Percentiles rank a stretch among this genome's conserved stretches.
Evolutionary conservation across 2,888 invertebrate species (phyloP).

Genomic region (Gymnoscelis rufifasciata): DNA sequence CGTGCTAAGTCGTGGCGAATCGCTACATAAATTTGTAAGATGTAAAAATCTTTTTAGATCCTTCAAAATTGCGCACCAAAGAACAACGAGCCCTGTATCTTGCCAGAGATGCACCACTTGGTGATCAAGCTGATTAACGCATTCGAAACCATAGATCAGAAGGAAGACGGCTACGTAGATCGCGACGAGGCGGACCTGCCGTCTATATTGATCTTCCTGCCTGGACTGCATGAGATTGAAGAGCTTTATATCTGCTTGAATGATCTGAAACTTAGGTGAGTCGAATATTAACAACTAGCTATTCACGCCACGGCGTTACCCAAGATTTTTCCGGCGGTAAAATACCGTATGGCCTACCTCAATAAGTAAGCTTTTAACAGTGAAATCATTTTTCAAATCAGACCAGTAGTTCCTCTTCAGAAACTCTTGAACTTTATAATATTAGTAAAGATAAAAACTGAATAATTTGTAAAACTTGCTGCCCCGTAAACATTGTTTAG

Average conservation of each 20-base stretch:
- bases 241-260: slow-evolving; percentile 75
- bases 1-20: no score
- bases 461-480: no score
- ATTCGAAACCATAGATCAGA: slow-evolving; percentile 82
- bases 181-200: slow-evolving; percentile 53
- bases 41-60: slow-evolving; percentile 38
- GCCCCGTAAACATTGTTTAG: no score
- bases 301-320: no score
- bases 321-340: no score
- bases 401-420: no score
- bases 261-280: slow-evolving; percentile 48
- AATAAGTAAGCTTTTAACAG: no score
- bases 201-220: slow-evolving; percentile 92
- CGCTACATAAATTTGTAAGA: no score
- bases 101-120: slow-evolving; percentile 79
- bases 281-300: not conserved
- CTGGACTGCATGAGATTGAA: slow-evolving; percentile 92
- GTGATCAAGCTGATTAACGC: slow-evolving; percentile 80
- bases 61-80: slow-evolving; percentile 56
- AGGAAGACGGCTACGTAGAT: slow-evolving; percentile 54
- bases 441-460: no score
- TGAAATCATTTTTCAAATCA: no score
- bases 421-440: no score
- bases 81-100: slow-evolving; percentile 77
- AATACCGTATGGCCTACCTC: no score